These are phyloP conservation scores for Physella acuta DNA, from an alignment of 1,140 invertebrate species.

Conservation along the genomic window DNA sequence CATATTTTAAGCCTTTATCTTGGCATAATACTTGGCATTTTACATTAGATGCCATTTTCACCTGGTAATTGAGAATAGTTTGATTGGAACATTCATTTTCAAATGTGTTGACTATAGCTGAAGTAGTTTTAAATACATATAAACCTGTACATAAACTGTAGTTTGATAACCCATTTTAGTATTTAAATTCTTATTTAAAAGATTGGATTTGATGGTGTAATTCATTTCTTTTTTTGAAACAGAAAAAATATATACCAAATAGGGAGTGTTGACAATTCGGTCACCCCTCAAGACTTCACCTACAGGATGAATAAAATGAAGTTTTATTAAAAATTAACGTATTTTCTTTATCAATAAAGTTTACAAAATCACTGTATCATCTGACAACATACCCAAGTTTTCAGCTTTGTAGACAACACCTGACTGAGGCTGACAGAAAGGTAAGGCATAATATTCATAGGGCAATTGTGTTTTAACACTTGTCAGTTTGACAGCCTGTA, in stretches of 20 bases:
- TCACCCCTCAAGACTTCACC: constrained; percentile 82
- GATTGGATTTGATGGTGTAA: neutral
- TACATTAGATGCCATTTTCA: constrained; percentile 69
- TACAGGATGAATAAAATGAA: constrained; percentile 30
- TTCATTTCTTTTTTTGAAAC: neutral
- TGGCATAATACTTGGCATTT: constrained; percentile 28
- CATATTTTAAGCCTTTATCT: constrained; percentile 37
- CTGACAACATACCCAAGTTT: constrained; percentile 85
- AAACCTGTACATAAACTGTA: too few species aligned
- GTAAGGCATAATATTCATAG: constrained; percentile 94
- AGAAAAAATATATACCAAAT: constrained; percentile 71
- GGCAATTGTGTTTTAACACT: constrained; percentile 94
- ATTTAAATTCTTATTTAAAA: too few species aligned
- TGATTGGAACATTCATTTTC: too few species aligned
- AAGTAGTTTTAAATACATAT: too few species aligned
- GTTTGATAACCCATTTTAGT: too few species aligned
- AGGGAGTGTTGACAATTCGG: constrained; percentile 94
- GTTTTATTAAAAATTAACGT: neutral
- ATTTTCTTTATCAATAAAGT: neutral
- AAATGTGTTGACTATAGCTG: too few species aligned
- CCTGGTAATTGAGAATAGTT: constrained; percentile 33
- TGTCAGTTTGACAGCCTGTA: constrained; percentile 92
- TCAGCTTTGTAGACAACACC: constrained; percentile 90
- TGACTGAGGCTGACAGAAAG: constrained; percentile 81
- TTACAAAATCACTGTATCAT: too few species aligned